Percentiles rank a stretch among this genome's conserved stretches.
These are phyloP conservation scores for Bettongia penicillata DNA, from an alignment of 2,113 vertebrate species.

Conservation along the genomic window DNA sequence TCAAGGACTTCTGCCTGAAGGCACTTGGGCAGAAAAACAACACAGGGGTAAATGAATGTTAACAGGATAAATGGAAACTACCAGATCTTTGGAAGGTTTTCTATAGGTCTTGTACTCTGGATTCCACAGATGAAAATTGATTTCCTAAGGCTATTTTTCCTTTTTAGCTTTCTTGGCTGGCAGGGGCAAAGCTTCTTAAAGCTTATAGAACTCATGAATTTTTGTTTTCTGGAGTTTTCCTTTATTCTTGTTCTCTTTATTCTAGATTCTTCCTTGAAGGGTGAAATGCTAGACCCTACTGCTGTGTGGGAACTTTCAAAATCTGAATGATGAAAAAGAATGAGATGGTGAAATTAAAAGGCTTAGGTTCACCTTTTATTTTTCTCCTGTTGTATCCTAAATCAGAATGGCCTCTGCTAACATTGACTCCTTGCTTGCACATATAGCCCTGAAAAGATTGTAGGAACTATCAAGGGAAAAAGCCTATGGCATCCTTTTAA, in stretches of 20 bases:
- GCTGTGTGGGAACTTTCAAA: not conserved
- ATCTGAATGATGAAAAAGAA: not conserved
- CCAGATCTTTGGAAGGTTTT: not conserved
- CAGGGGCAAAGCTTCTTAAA: not conserved
- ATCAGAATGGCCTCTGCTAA: not conserved
- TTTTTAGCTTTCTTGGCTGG: not conserved
- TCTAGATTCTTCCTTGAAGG: not conserved
- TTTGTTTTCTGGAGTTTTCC: not conserved
- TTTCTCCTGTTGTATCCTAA: not conserved
- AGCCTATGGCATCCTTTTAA: not conserved
- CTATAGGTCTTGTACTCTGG: not conserved
- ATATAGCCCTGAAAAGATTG: not conserved
- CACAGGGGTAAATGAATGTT: constrained; percentile 78
- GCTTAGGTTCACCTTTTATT: not conserved
- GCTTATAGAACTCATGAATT: not conserved
- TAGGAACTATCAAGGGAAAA: not conserved
- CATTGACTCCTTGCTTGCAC: not conserved
- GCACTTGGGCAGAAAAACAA: constrained; percentile 83
- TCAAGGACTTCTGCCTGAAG: constrained; percentile 91
- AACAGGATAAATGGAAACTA: not conserved
- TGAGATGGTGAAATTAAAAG: not conserved
- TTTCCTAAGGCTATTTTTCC: constrained; percentile 12
- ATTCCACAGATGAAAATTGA: not conserved
- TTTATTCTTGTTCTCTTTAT: not conserved
- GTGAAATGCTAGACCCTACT: not conserved